phyloP scores from a whole-genome alignment of 2,888 invertebrate species.

The Diadegma fenestrale region DNA sequence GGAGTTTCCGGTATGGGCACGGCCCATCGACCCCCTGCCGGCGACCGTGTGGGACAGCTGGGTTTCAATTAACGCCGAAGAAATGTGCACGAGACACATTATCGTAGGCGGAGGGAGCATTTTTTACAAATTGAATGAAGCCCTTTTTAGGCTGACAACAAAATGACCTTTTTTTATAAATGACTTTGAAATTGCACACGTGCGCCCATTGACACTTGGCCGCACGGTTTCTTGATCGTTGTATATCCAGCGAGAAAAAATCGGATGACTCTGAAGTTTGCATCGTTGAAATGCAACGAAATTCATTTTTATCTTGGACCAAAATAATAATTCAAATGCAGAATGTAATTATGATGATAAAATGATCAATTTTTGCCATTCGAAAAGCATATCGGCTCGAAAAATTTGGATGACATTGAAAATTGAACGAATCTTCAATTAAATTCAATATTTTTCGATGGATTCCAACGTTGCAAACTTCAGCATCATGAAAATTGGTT shows the following conservation, averaged over 20 bases:
- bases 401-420: too few relatives aligned
- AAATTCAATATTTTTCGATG: too few relatives aligned
- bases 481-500: too few relatives aligned
- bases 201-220: neutral
- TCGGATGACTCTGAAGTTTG: too few relatives aligned
- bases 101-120: conserved; percentile 5
- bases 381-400: too few relatives aligned
- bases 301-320: too few relatives aligned
- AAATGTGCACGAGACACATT: conserved; percentile 21
- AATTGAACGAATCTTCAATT: too few relatives aligned
- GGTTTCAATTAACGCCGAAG: conserved; percentile 60
- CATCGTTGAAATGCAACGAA: too few relatives aligned
- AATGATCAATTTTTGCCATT: too few relatives aligned
- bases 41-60: conserved; percentile 41
- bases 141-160: neutral
- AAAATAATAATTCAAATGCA: too few relatives aligned
- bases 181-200: neutral
- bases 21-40: conserved; percentile 53
- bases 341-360: too few relatives aligned
- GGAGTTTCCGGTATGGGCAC: conserved; percentile 50
- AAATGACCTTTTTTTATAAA: neutral
- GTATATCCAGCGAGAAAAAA: neutral
- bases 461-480: too few relatives aligned
- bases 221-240: neutral
- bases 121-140: conserved; percentile 40